Percentiles rank a stretch among this genome's conserved stretches.
Conservation (phyloP, 2,113 vertebrate species). For the Atherinomorus stipes region DNA sequence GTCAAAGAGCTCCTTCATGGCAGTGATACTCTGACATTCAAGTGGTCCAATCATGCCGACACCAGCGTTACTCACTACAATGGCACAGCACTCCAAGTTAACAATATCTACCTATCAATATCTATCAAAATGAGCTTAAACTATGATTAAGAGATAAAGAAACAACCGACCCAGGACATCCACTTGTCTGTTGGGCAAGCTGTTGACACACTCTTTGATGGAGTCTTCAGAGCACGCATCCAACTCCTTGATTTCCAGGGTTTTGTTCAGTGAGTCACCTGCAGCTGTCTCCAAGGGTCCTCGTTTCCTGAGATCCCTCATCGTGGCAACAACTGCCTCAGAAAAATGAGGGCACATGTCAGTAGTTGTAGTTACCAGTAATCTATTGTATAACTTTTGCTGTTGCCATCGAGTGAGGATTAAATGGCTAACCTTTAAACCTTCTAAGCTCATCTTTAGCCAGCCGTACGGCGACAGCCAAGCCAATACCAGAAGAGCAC, state of each 20-base stretch:
- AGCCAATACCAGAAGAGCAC: conserved; percentile 88
- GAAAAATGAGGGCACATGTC: conserved; percentile 24
- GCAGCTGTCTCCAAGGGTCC: conserved; percentile 74
- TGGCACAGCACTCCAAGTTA: neutral
- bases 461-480: conserved; percentile 83
- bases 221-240: conserved; percentile 81
- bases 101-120: neutral
- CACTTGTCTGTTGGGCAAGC: conserved; percentile 76
- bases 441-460: conserved; percentile 83
- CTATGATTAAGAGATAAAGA: neutral
- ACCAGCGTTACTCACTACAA: conserved; percentile 85
- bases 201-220: conserved; percentile 82
- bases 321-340: conserved; percentile 81
- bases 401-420: neutral
- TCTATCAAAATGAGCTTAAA: neutral
- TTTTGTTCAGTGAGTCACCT: conserved; percentile 73
- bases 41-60: conserved; percentile 84
- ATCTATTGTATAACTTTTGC: neutral
- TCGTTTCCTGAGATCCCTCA: conserved; percentile 79
- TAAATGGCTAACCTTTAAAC: conserved; percentile 81
- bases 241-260: conserved; percentile 81
- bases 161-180: conserved; percentile 66
- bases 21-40: conserved; percentile 82
- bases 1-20: conserved; percentile 81
- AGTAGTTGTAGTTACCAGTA: neutral